Evolutionary conservation across 2,888 invertebrate species (phyloP), one percentile per base, ranked within the genome.

Genomic region (Caradrina kadenii): DNA sequence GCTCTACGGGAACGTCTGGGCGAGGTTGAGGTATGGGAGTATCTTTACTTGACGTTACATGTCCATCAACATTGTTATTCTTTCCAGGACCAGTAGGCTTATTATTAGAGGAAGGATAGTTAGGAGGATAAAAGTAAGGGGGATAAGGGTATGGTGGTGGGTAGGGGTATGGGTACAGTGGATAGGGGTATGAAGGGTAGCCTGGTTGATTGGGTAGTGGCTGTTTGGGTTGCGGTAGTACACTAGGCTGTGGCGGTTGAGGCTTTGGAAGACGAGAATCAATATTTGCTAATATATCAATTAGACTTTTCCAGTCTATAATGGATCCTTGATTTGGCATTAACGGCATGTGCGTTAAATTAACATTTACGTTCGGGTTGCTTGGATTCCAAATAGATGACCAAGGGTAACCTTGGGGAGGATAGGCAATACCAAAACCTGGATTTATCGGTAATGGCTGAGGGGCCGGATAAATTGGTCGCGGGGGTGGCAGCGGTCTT

Each of bases 161-260:
- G n/a, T 73, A 76, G 19, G 77, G 77, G 3, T 71, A 78, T 2
- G 74, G 74, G 21, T 73, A 56, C 58, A 59, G 53, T 15, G 74
- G 68, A 31, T 76, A 60, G 8, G 55, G 39, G 64, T 69, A 55
- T 45, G 53, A 13, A 22, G 73, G 66, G 8, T 26, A 53, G 26
- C 13, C 48, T 19, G 45, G 52, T 21, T 42, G 39, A 6, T 19
- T 53, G 22, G 35, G 49, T 39, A 22, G 17, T 21, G 45, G 52
- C 21, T 31, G 39, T 10, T 19, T 53, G 45, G 35, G 49, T 39
- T n/a, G 49, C 15, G 35, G 17, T n/a, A n/a, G n/a, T n/a, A n/a
- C n/a, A n/a, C n/a, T n/a, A n/a, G n/a, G n/a, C n/a, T n/a, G n/a
- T 0, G 35, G 15, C 2, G 54, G 59, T 26, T 63, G 56, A 49